phyloP scores from a whole-genome alignment of 2,113 vertebrate species.

The Gallinago jamesoni region DNA sequence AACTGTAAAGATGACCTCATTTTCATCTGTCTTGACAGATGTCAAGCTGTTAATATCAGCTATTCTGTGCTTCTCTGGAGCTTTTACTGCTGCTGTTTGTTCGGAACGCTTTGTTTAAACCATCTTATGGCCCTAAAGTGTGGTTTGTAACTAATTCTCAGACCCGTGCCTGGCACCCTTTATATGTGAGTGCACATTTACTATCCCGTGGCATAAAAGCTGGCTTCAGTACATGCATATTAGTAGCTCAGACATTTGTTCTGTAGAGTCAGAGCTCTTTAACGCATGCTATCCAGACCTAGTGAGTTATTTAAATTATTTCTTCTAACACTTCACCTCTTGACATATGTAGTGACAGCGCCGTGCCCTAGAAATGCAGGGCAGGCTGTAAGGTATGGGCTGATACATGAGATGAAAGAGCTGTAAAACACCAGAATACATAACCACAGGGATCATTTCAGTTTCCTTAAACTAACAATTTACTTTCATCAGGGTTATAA shows the following conservation, averaged over 20 bases:
- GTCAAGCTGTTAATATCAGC: not conserved
- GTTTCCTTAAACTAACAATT: slow-evolving; percentile 4
- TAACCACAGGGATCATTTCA: not conserved
- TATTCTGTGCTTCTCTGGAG: not conserved
- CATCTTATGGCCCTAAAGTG: not conserved
- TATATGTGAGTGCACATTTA: not conserved
- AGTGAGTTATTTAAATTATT: not conserved
- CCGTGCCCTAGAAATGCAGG: not conserved
- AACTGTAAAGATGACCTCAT: not conserved
- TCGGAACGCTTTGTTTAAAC: not conserved
- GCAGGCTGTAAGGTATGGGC: not conserved
- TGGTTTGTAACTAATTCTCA: not conserved
- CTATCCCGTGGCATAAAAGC: not conserved
- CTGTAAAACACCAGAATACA: not conserved
- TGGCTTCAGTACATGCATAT: not conserved
- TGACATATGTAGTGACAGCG: not conserved
- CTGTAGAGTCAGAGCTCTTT: not conserved
- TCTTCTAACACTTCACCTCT: not conserved
- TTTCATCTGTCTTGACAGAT: not conserved
- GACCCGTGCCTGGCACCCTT: not conserved
- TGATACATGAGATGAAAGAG: not conserved
- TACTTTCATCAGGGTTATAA: not conserved
- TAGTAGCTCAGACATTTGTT: not conserved
- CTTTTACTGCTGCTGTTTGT: not conserved
- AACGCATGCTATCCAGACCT: not conserved